Evolutionary conservation across 2,797 vertebrate species (phyloP).

Genomic region (Aldrovandia affinis): DNA sequence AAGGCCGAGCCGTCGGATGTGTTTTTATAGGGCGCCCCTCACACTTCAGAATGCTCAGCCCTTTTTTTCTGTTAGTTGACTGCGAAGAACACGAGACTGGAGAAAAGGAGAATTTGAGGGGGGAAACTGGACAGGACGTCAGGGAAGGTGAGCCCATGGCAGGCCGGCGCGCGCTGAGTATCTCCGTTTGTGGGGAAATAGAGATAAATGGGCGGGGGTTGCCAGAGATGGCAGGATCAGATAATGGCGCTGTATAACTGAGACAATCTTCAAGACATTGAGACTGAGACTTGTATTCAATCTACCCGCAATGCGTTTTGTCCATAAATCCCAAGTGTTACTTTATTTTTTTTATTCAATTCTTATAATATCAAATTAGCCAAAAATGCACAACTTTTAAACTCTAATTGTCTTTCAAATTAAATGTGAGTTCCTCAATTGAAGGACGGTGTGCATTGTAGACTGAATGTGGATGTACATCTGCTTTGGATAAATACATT

Average conservation of each 20-base stretch:
- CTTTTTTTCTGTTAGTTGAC: constrained; percentile 80
- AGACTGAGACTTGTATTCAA: too few relatives aligned
- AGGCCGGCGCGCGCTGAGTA: constrained; percentile 58
- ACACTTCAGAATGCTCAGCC: constrained; percentile 79
- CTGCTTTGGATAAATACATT: too few relatives aligned
- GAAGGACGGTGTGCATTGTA: too few relatives aligned
- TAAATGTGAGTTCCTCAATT: too few relatives aligned
- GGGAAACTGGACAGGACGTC: constrained; percentile 8
- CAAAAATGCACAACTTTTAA: too few relatives aligned
- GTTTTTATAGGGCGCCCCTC: constrained; percentile 76
- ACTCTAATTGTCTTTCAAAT: too few relatives aligned
- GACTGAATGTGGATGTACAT: too few relatives aligned
- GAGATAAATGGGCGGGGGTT: constrained; percentile 29
- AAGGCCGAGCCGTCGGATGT: constrained; percentile 79
- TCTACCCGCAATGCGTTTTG: too few relatives aligned
- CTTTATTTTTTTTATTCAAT: too few relatives aligned
- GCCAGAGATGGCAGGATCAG: constrained; percentile 31
- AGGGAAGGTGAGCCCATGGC: constrained; percentile 65
- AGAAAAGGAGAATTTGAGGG: constrained; percentile 24
- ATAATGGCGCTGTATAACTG: constrained; percentile 37
- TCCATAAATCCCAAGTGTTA: too few relatives aligned
- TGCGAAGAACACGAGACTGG: constrained; percentile 73
- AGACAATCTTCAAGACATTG: too few relatives aligned
- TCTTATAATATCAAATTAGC: too few relatives aligned
- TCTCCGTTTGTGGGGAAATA: constrained; percentile 48